Percentiles rank a stretch among this genome's conserved stretches.
Evolutionary conservation across 2,888 invertebrate species (phyloP).

Genomic region (Agonopterix alstromeriana): DNA sequence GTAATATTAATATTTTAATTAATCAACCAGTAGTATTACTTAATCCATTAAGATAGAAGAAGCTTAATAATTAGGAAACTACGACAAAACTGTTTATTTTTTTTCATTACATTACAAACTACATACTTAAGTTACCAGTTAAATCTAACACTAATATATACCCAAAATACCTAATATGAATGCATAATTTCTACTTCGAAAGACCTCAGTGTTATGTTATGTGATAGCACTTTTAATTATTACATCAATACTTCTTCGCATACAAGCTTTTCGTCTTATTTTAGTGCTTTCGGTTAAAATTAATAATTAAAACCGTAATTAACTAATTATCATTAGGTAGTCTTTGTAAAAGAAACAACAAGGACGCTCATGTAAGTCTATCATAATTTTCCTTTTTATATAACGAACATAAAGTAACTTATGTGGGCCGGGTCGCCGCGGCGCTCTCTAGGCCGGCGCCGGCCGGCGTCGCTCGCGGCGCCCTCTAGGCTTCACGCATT

Average conservation of each 20-base stretch:
- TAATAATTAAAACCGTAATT: conserved; percentile 78
- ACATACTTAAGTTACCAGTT: conserved; percentile 76
- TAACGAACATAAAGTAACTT: conserved; percentile 61
- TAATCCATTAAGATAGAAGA: conserved; percentile 76
- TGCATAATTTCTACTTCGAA: conserved; percentile 73
- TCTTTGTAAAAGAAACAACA: conserved; percentile 62
- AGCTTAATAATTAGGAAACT: conserved; percentile 76
- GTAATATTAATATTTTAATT: conserved; percentile 77
- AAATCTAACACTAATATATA: conserved; percentile 75
- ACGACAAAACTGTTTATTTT: conserved; percentile 71
- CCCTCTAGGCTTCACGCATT: conserved; percentile 26
- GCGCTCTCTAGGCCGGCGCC: conserved; percentile 12
- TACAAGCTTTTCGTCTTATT: conserved; percentile 72
- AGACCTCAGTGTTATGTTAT: conserved; percentile 61
- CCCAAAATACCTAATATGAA: conserved; percentile 77
- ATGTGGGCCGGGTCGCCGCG: conserved; percentile 26
- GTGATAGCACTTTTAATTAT: conserved; percentile 62
- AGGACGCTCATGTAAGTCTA: conserved; percentile 72
- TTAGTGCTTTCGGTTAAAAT: conserved; percentile 69
- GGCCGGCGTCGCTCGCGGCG: conserved; percentile 14
- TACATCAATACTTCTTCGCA: conserved; percentile 66
- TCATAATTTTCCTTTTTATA: conserved; percentile 76
- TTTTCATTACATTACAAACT: conserved; percentile 75
- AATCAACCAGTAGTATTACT: conserved; percentile 76
- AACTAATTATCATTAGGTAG: conserved; percentile 77